phyloP scores from a whole-genome alignment of 2,113 vertebrate species.

The Uropsilus gracilis region DNA sequence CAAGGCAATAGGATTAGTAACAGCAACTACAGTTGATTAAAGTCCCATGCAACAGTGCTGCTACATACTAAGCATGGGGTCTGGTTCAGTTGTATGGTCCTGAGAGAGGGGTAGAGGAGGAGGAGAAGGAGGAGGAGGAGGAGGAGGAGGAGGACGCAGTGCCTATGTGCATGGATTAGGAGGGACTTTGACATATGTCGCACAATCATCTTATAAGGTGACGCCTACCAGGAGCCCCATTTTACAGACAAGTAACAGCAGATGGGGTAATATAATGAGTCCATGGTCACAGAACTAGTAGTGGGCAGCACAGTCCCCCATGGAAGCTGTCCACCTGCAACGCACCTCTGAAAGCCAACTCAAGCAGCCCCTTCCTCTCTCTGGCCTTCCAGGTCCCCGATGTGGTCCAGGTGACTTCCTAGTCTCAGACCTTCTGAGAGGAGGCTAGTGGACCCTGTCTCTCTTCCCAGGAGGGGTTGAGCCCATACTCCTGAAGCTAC shows the following conservation, averaged over 20 bases:
- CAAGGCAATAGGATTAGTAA: background rate
- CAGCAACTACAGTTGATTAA: rapidly evolving
- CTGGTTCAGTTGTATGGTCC: no score
- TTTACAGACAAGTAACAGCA: background rate
- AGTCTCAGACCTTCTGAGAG: background rate
- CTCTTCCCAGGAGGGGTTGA: background rate
- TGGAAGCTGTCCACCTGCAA: background rate
- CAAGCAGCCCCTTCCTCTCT: background rate
- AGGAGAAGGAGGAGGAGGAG: rapidly evolving
- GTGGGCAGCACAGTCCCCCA: background rate
- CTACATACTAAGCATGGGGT: background rate
- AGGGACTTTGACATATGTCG: background rate
- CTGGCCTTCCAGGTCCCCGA: background rate
- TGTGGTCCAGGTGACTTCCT: background rate
- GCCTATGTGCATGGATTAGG: rapidly evolving
- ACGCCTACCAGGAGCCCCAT: background rate
- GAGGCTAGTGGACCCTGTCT: background rate
- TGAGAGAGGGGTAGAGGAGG: no score
- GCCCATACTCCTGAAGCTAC: background rate
- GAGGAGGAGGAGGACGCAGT: no score
- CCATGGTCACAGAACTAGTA: background rate
- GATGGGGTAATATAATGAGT: rapidly evolving
- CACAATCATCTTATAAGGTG: background rate
- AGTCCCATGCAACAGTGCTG: rapidly evolving
- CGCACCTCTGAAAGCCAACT: background rate